These are phyloP conservation scores for Enhydra lutris DNA, from an alignment of 2,113 vertebrate genomes.

Conservation along the genomic window DNA sequence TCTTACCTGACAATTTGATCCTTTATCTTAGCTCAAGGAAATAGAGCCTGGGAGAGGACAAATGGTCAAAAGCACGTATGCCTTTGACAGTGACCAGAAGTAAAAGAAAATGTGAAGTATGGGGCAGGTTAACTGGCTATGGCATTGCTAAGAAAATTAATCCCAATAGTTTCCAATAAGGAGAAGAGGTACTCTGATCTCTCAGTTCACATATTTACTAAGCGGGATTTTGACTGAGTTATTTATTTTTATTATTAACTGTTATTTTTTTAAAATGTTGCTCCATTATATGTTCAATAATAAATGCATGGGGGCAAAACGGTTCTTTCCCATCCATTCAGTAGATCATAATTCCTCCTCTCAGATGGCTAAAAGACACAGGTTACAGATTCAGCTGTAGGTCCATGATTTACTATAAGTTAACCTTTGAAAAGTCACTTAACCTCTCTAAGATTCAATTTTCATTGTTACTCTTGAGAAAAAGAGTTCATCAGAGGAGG, in stretches of 20 bases:
- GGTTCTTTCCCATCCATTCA: conserved; percentile 5
- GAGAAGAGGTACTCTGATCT: neutral
- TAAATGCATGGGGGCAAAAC: neutral
- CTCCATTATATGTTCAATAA: conserved; percentile 1
- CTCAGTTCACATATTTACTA: neutral
- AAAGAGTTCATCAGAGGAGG: conserved; percentile 51
- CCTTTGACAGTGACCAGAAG: conserved; percentile 3
- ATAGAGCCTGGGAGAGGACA: neutral
- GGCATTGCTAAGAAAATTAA: conserved; percentile 17
- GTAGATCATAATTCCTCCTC: neutral
- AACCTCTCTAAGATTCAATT: conserved; percentile 49
- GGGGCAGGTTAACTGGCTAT: neutral
- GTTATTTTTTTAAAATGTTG: neutral
- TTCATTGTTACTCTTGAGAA: conserved; percentile 56
- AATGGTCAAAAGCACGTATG: conserved; percentile 5
- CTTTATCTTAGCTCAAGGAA: conserved; percentile 30
- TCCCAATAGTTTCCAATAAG: neutral
- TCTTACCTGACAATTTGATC: conserved; percentile 40
- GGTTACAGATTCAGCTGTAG: neutral
- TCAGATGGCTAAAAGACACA: neutral
- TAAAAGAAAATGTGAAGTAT: neutral
- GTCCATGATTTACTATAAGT: neutral
- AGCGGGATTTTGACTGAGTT: neutral
- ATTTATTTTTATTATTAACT: neutral
- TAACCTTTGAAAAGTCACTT: conserved; percentile 52